These are phyloP conservation scores for Menidia beryllina DNA, from an alignment of 2,113 vertebrate species.

Conservation along the genomic window DNA sequence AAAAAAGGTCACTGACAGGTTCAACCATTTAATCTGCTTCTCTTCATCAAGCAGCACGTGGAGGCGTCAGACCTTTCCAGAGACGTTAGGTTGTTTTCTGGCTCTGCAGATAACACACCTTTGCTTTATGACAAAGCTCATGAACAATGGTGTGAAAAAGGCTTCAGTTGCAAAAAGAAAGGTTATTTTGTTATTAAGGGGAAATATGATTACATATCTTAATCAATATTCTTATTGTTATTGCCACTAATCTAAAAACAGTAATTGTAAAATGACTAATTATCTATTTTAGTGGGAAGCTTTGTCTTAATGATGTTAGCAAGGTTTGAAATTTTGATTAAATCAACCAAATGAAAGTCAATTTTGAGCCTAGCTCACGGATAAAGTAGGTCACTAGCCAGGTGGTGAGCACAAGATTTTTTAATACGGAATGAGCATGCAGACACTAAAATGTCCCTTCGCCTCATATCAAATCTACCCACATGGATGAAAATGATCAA, in stretches of 20 bases:
- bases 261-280: too few relatives aligned
- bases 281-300: too few relatives aligned
- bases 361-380: background rate
- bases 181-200: too few relatives aligned
- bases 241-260: too few relatives aligned
- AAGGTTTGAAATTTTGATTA: too few relatives aligned
- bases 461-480: background rate
- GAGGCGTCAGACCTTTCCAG: constrained; percentile 2
- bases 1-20: constrained; percentile 15
- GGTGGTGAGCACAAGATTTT: background rate
- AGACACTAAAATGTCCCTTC: background rate
- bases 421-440: background rate
- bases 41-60: background rate
- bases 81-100: background rate
- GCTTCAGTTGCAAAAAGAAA: too few relatives aligned
- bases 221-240: too few relatives aligned
- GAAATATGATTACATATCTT: too few relatives aligned
- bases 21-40: background rate
- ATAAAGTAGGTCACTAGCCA: background rate
- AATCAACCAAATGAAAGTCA: background rate
- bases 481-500: background rate
- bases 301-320: too few relatives aligned
- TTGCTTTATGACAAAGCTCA: background rate
- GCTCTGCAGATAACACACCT: constrained; percentile 1
- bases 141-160: background rate